Evolutionary conservation across 2,888 invertebrate genomes (phyloP), one percentile per base, ranked within the genome.

Genomic region (Andricus curvator): DNA sequence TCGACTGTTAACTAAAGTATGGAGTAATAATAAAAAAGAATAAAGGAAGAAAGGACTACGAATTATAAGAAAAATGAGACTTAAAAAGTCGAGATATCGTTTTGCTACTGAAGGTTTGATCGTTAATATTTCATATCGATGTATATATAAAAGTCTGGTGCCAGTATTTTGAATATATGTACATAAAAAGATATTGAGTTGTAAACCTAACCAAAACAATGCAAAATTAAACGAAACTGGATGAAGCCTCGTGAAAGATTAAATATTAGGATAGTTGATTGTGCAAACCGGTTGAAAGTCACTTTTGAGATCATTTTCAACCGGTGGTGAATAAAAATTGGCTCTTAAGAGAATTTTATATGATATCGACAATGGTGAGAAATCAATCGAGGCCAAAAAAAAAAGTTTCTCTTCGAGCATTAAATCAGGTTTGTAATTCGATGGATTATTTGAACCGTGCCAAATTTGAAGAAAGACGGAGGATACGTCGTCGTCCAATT

Each of bases 131-230:
- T 74, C 74, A 74, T 74, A 74, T 74, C 74, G 51, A 74, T 51
- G 74, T 74, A 33, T 56, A 51, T 74, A 74, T 74, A 33, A 74
- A 74, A 56, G 74, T 74, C 56, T 74, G 74, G 51, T 56, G 74
- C 29, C 74, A 56, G 74, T 74, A 74, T 74, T 74, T 74, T 74
- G 74, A 51, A 74, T 74, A 56, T 74, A 56, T 74, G 74, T 74
- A 74, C 56, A 74, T 74, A 74, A 25, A 56, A 74, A 74, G 56
- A 37, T 56, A 74, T 74, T 33, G 48, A 74, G 20, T 56, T 33
- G 56, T 68, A 5, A 67, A 66, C 65, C 70, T 29, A 29, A 29
- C 51, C 4, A 74, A 25, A 74, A 51, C n/a, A 29, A 51, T 74
- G 20, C 56, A 74, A 74, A 74, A 74, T 74, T 74, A 37, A 74